Base-by-base conservation (phyloP, 1,140 invertebrate species). In the Drosophila pseudoobscura region DNA sequence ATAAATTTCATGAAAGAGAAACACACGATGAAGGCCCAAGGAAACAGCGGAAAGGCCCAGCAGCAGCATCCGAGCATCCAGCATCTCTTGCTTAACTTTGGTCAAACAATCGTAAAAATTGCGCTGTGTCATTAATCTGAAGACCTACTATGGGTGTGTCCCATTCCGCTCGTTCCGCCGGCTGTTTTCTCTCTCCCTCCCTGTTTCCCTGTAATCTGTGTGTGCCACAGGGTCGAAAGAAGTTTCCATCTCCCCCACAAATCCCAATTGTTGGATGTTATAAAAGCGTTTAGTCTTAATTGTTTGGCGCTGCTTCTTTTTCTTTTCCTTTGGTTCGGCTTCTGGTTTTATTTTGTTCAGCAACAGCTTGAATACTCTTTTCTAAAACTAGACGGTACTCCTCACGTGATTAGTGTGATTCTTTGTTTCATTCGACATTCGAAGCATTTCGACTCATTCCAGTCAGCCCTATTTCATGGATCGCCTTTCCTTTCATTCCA, bases 1-100 rank as follows among this genome's bases (percentile, higher is more conserved):
- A 83, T 83, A 83, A 83, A 88, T 87, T 88, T 78, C 52, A 45
- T 43, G 60, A 64, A 61, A 79, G 63, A 44, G 47, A 71, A 65
- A 52, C 56, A 57, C 15, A 69, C 49, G 45, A 20, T 13, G 57
- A 46, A 62, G 59, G 62, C 43, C 62, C 58, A 47, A 46, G 63
- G 49, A 45, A 54, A 11, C 29, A 13, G 22, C 17, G 55, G 47
- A 71, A 70, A 35, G 47, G 46, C 39, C 46, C 3, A 26, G 29
- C 15, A 71, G 11, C 20, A 63, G 20, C 6, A 31, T 2, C 35
- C 13, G 35, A 13, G 35, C 17, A 17, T 17, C 17, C 17, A 17
- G 24, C 44, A 68, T 13, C 35, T 13, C 13, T 39, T 13, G 35
- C 35, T 1, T 39, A 75, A 83, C 63, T 63, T 75, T 83, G 56